Evolutionary conservation across 2,797 vertebrate species (phyloP).

Genomic region (Falco rusticolus): DNA sequence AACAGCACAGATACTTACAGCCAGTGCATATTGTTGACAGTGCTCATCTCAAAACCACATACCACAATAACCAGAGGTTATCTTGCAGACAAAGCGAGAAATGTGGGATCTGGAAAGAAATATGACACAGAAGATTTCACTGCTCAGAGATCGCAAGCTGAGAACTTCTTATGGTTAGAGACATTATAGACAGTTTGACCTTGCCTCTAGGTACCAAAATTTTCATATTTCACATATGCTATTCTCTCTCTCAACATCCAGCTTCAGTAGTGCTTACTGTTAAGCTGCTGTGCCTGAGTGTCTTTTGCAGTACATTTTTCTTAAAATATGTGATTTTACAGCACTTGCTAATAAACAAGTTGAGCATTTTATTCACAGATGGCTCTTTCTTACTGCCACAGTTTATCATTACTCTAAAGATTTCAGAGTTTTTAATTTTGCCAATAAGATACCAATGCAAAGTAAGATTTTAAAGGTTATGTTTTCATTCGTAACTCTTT

Average conservation of each 20-base stretch:
- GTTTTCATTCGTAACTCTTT: neutral
- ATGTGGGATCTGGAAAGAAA: constrained; percentile 39
- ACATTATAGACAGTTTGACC: constrained; percentile 69
- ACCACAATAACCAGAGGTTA: constrained; percentile 68
- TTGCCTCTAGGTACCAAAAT: constrained; percentile 69
- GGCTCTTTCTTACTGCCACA: constrained; percentile 12
- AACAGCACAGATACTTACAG: constrained; percentile 58
- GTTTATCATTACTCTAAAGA: constrained; percentile 30
- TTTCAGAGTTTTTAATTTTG: constrained; percentile 1
- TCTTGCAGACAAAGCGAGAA: constrained; percentile 62
- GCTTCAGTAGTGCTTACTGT: constrained; percentile 1
- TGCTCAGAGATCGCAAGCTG: constrained; percentile 55
- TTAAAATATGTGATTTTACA: constrained; percentile 44
- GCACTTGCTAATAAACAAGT: constrained; percentile 6
- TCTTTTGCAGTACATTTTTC: constrained; percentile 24
- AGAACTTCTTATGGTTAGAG: constrained; percentile 60
- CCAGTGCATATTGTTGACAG: constrained; percentile 38
- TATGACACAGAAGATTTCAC: constrained; percentile 63
- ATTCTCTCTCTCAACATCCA: constrained; percentile 47
- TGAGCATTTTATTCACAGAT: constrained; percentile 29
- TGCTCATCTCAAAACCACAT: constrained; percentile 67
- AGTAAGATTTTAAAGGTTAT: constrained; percentile 2
- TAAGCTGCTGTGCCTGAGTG: constrained; percentile 17
- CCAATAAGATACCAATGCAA: neutral
- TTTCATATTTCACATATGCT: constrained; percentile 36